Percentiles rank a stretch among this genome's conserved stretches.
Evolutionary conservation across 2,888 invertebrate species (phyloP).

Genomic region (Lamproptera curius): DNA sequence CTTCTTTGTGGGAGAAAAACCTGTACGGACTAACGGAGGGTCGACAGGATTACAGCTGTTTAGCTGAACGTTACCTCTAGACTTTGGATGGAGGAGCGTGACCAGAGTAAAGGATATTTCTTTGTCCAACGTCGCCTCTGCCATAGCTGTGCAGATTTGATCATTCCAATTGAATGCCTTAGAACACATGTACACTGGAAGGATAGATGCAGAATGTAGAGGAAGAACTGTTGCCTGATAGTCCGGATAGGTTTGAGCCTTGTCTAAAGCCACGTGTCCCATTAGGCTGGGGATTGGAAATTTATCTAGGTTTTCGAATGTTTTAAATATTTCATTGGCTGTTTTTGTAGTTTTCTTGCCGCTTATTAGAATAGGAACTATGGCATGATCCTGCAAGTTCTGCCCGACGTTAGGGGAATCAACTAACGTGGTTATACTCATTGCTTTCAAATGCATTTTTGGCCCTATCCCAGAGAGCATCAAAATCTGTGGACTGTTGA

Average conservation of each 20-base stretch:
- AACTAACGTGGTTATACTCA: constrained; percentile 34
- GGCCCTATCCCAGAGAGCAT: constrained; percentile 57
- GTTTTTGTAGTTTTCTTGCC: constrained; percentile 28
- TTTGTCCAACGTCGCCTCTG: constrained; percentile 27
- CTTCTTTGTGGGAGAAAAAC: constrained; percentile 35
- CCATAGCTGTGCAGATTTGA: constrained; percentile 32
- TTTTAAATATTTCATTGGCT: constrained; percentile 31
- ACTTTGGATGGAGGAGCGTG: constrained; percentile 42
- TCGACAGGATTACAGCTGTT: constrained; percentile 39
- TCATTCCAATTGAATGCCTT: constrained; percentile 35
- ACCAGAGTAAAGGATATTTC: constrained; percentile 32
- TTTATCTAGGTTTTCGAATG: constrained; percentile 31
- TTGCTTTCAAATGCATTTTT: constrained; percentile 37
- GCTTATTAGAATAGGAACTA: constrained; percentile 36
- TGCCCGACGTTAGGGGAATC: constrained; percentile 44
- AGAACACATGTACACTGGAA: constrained; percentile 35
- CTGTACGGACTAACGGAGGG: constrained; percentile 35
- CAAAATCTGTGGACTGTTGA: constrained; percentile 47
- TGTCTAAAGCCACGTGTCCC: constrained; percentile 42
- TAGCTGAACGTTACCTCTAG: constrained; percentile 40
- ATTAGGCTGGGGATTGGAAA: constrained; percentile 40
- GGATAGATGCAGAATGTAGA: constrained; percentile 30
- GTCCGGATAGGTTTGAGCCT: constrained; percentile 42
- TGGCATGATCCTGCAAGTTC: constrained; percentile 48
- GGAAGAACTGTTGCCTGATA: constrained; percentile 41